Percentiles rank a stretch among this genome's conserved stretches.
Evolutionary conservation across 2,888 invertebrate genomes (phyloP).

Genomic region (Lochmaea capreae): DNA sequence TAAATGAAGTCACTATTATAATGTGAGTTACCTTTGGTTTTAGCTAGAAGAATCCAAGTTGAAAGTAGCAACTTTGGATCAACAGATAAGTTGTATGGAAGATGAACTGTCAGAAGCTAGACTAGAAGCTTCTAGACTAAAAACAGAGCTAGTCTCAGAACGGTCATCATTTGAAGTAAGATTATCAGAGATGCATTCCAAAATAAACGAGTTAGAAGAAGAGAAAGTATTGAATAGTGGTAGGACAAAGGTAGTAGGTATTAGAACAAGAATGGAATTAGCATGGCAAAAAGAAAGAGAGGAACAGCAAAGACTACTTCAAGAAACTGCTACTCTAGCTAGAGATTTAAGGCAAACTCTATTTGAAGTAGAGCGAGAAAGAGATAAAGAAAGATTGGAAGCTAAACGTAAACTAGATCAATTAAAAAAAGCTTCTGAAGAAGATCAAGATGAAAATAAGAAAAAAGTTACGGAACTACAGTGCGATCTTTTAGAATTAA

Average conservation of each 20-base stretch:
- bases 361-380: conserved; percentile 89
- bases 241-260: conserved; percentile 85
- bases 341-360: conserved; percentile 88
- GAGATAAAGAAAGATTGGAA: conserved; percentile 89
- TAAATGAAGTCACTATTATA: background rate
- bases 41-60: conserved; percentile 77
- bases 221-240: conserved; percentile 86
- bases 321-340: conserved; percentile 91
- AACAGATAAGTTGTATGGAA: conserved; percentile 86
- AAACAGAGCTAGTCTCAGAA: conserved; percentile 91
- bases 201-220: conserved; percentile 90
- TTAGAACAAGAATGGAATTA: conserved; percentile 88
- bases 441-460: conserved; percentile 90
- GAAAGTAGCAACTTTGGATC: conserved; percentile 80
- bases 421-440: conserved; percentile 84
- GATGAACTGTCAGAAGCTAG: conserved; percentile 89
- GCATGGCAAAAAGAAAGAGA: conserved; percentile 96
- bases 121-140: conserved; percentile 83
- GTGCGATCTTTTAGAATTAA: conserved; percentile 86
- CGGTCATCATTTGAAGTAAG: conserved; percentile 88
- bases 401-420: conserved; percentile 88
- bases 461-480: conserved; percentile 86
- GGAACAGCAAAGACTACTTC: conserved; percentile 89
- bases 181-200: conserved; percentile 88
- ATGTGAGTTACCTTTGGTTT: conserved; percentile 24